A percentile compares a stretch with the other conserved stretches of the same genome.
These are phyloP conservation scores for Neria commutata DNA, from an alignment of 2,888 invertebrate genomes.

Conservation along the genomic window DNA sequence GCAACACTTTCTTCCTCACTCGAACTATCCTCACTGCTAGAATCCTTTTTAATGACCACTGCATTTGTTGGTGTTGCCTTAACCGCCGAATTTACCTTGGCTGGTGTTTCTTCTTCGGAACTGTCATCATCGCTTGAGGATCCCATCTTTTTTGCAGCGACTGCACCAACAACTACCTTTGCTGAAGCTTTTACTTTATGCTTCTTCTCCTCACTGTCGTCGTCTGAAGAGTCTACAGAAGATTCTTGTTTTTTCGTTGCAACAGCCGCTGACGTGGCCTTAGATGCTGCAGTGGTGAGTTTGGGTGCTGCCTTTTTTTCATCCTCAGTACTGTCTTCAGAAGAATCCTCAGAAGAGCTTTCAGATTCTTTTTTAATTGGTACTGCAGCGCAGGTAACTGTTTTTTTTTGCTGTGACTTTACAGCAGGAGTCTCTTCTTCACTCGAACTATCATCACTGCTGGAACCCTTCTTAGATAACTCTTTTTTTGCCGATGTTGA, in stretches of 20 bases:
- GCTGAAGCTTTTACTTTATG: slow-evolving; percentile 34
- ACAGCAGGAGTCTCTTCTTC: slow-evolving; percentile 48
- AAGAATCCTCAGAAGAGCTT: too few species aligned
- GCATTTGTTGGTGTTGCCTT: slow-evolving; percentile 33
- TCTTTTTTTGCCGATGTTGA: not conserved
- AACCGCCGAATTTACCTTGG: too few species aligned
- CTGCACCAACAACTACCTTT: too few species aligned
- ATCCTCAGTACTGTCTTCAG: too few species aligned
- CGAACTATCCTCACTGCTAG: slow-evolving; percentile 44
- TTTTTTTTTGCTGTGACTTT: too few species aligned
- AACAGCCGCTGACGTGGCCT: too few species aligned
- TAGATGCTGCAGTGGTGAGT: too few species aligned
- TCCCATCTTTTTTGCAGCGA: too few species aligned
- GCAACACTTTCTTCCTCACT: slow-evolving; percentile 48
- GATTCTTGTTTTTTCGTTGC: slow-evolving; percentile 28
- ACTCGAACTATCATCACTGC: slow-evolving; percentile 45
- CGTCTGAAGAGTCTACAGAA: slow-evolving; percentile 50
- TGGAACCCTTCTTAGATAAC: slow-evolving; percentile 19
- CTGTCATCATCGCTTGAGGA: too few species aligned
- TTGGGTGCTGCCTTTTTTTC: slow-evolving; percentile 30
- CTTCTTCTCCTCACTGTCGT: slow-evolving; percentile 38
- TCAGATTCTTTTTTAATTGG: too few species aligned
- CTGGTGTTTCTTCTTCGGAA: too few species aligned
- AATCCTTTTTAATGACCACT: slow-evolving; percentile 29
- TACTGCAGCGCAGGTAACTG: too few species aligned